A percentile compares a stretch with the other conserved stretches of the same genome.
phyloP scores from a whole-genome alignment of 2,797 vertebrate species.

The Parauchenoglanis punctatus region DNA sequence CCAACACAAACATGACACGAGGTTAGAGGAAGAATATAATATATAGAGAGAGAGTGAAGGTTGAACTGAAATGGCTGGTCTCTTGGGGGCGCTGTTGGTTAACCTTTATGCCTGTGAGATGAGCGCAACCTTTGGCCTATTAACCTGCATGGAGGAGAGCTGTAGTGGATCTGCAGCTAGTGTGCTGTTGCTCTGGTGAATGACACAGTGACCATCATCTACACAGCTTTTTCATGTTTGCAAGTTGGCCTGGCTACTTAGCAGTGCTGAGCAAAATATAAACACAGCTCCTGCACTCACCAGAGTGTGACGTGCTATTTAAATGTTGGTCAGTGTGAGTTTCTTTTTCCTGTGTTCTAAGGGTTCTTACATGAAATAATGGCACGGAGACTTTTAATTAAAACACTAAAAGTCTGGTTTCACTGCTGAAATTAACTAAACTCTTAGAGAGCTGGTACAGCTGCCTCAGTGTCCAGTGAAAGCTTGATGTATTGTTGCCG shows the following conservation, averaged over 20 bases:
- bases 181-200: constrained; percentile 37
- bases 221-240: constrained; percentile 47
- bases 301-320: background rate
- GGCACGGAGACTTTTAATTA: background rate
- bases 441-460: background rate
- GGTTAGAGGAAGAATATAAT: background rate
- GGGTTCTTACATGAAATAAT: background rate
- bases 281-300: constrained; percentile 35
- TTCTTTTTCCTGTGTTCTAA: background rate
- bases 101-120: constrained; percentile 48
- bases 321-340: background rate
- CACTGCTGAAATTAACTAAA: background rate
- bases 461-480: constrained; percentile 4
- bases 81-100: constrained; percentile 64
- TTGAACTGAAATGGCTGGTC: constrained; percentile 28
- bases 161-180: constrained; percentile 45
- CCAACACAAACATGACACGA: background rate
- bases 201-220: constrained; percentile 40
- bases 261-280: constrained; percentile 10
- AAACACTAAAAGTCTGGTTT: background rate
- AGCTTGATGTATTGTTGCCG: constrained; percentile 19
- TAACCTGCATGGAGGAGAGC: constrained; percentile 39
- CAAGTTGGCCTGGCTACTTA: constrained; percentile 15
- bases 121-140: constrained; percentile 49
- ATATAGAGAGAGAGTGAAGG: background rate